A percentile compares a stretch with the other conserved stretches of the same genome.
These are phyloP conservation scores for Acleris cristana DNA, from an alignment of 2,888 invertebrate genomes.

Conservation along the genomic window DNA sequence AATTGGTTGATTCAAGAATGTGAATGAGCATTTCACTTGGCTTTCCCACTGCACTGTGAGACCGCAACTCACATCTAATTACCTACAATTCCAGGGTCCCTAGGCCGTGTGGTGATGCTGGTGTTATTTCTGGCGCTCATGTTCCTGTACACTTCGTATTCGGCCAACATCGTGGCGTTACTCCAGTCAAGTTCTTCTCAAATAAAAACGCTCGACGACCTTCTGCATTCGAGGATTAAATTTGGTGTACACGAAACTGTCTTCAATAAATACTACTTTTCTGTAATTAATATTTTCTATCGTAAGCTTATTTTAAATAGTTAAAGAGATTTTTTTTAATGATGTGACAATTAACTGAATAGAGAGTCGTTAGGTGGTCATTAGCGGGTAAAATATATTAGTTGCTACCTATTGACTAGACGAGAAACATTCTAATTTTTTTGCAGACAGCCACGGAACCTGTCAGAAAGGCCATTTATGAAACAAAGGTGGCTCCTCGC, in stretches of 20 bases:
- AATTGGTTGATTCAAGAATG: background rate
- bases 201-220: constrained; percentile 85
- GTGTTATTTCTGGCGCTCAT: constrained; percentile 85
- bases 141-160: constrained; percentile 89
- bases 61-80: background rate
- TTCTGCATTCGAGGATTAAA: constrained; percentile 86
- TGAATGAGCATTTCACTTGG: too few species aligned
- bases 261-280: constrained; percentile 87
- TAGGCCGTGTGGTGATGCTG: constrained; percentile 85
- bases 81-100: constrained; percentile 63
- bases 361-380: too few species aligned
- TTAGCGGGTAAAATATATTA: background rate
- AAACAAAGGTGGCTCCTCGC: constrained; percentile 85
- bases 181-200: constrained; percentile 88
- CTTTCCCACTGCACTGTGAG: too few species aligned
- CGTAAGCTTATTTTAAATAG: too few species aligned
- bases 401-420: background rate
- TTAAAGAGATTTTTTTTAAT: too few species aligned
- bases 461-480: constrained; percentile 84
- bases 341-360: too few species aligned
- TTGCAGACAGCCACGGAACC: constrained; percentile 86
- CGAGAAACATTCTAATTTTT: constrained; percentile 13
- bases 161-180: constrained; percentile 90
- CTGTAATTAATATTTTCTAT: constrained; percentile 66
- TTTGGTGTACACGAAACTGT: constrained; percentile 88